Evolutionary conservation across 1,140 invertebrate species (phyloP), one percentile per base, ranked within the genome.

Genomic region (Drosophila lacteicornis): DNA sequence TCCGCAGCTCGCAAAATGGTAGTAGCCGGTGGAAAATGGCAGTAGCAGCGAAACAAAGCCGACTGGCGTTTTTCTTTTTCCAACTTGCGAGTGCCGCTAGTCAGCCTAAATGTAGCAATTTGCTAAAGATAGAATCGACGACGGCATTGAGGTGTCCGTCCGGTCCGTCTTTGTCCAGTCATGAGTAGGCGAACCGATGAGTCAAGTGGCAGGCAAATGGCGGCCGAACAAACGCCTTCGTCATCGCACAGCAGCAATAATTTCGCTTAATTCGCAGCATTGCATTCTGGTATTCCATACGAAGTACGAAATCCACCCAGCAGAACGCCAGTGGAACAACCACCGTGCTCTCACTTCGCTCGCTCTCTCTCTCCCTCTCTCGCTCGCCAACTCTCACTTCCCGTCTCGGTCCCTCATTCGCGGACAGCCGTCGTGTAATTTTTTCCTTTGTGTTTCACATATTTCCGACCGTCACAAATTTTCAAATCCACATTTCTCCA

Each of bases 321-420:
- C 62, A 71, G 19, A 67, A 82, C 59, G 63, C 49, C 45, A 65
- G 46, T 49, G 68, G 55, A 86, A 79, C 70, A 82, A 74, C 74
- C 68, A 86, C 68, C 74, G 12, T 36, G 55, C 62, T 73, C 82
- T 67, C 75, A 51, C 38, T 49, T 59, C 51, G 8, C 25, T 27
- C 13, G 8, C 55, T 19, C 11, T 27, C 13, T 38, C 65, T 46
- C 55, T 68, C 55, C 12, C 11, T 27, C 13, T 40, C 65, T 46
- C 55, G 63, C 55, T 47, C 53, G 30, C 40, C 75, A 56, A 42
- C 47, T 55, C 49, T 56, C 80, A 70, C 76, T 66, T 62, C 47
- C 47, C 71, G 49, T 66, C 45, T 45, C 71, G 49, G 66, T 55
- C 84, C 68, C 76, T 80, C 84, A 90, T 67, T 84, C 85, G 71